These are phyloP conservation scores for Ptychadena robeensis DNA, from an alignment of 2,797 vertebrate species.

Conservation along the genomic window DNA sequence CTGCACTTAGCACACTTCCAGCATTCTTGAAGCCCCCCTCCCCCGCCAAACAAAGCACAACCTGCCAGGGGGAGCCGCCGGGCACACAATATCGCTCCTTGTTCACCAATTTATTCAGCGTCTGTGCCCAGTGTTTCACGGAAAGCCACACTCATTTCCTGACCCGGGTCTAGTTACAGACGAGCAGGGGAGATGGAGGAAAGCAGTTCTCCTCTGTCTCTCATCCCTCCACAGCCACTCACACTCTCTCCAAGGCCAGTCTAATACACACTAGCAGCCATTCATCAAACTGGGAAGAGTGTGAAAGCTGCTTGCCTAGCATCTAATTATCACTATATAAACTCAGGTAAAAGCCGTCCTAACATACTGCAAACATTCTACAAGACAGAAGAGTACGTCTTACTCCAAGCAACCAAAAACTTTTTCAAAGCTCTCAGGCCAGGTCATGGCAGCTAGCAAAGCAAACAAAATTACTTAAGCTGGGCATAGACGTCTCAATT, in stretches of 20 bases:
- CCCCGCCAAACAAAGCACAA: constrained; percentile 63
- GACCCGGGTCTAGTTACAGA: constrained; percentile 60
- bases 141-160: constrained; percentile 63
- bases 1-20: constrained; percentile 62
- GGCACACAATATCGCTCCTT: constrained; percentile 63
- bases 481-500: no score
- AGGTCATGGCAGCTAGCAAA: not conserved
- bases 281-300: constrained; percentile 34
- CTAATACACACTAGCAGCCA: constrained; percentile 9
- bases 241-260: not conserved
- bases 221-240: constrained; percentile 48
- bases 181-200: constrained; percentile 55
- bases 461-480: no score
- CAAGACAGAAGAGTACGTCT: not conserved
- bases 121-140: constrained; percentile 62
- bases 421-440: no score
- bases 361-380: not conserved
- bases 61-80: constrained; percentile 62
- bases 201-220: constrained; percentile 41
- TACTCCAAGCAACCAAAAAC: not conserved
- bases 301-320: not conserved
- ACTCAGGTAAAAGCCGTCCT: not conserved
- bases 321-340: not conserved
- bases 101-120: constrained; percentile 63
- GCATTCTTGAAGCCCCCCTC: constrained; percentile 58